Evolutionary conservation across 2,113 vertebrate genomes (phyloP).

Genomic region (Setophaga kirtlandii): DNA sequence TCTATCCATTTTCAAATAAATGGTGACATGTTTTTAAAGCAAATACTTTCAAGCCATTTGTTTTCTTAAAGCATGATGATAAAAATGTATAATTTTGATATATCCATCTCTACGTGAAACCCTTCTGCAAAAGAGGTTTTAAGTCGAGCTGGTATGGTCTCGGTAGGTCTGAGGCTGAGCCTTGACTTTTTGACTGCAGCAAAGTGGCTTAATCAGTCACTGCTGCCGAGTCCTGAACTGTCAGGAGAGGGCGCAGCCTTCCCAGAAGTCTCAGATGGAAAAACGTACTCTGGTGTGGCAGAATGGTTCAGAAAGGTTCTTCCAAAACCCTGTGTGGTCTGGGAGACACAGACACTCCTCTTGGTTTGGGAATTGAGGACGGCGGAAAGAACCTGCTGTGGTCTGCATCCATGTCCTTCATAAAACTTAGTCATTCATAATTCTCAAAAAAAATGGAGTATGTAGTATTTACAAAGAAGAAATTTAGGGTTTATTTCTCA

Average conservation of each 20-base stretch:
- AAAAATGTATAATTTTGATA: neutral
- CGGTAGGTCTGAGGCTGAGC: too few species aligned
- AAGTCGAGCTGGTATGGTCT: neutral
- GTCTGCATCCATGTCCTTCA: neutral
- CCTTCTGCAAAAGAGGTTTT: neutral
- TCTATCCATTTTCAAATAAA: neutral
- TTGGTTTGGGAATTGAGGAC: neutral
- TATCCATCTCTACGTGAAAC: neutral
- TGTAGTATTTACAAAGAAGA: neutral
- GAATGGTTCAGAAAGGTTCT: neutral
- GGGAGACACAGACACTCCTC: neutral
- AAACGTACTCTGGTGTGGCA: neutral
- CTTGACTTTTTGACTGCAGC: neutral
- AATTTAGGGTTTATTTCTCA: neutral
- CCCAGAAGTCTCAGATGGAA: neutral
- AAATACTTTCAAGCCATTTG: neutral
- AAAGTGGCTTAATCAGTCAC: neutral
- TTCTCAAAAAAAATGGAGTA: neutral
- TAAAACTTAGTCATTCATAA: neutral
- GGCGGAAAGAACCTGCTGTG: neutral
- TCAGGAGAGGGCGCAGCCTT: constrained; percentile 50
- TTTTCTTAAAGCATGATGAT: neutral
- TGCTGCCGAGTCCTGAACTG: neutral
- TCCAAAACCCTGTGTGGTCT: neutral
- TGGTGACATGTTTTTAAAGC: neutral